Conservation (phyloP, 2,113 vertebrate species). For the Hyperoodon ampullatus region DNA sequence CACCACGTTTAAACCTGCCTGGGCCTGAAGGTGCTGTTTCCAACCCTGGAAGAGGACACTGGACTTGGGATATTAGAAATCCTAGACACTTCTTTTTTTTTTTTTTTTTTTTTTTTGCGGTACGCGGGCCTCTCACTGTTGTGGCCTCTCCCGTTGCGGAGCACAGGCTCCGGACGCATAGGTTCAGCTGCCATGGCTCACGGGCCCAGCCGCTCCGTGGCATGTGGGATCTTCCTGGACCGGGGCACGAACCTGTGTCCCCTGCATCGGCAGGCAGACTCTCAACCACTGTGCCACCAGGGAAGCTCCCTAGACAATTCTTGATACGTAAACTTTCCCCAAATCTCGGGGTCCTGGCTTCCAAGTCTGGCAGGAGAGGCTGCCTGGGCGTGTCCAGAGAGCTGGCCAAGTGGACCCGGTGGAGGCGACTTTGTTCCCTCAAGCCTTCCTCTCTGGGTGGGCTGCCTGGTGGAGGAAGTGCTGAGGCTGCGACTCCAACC, state of each 20-base stretch:
- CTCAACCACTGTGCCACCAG: too few relatives aligned
- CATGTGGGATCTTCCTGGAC: too few relatives aligned
- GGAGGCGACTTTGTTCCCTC: rapidly evolving
- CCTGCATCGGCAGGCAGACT: too few relatives aligned
- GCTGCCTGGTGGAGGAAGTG: not conserved
- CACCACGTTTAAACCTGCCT: rapidly evolving
- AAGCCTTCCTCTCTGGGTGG: not conserved
- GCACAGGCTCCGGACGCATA: too few relatives aligned
- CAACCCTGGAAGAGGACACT: not conserved
- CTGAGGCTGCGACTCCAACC: not conserved
- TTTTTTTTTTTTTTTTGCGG: too few relatives aligned
- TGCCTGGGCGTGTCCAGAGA: not conserved
- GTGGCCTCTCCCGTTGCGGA: too few relatives aligned
- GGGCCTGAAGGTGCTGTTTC: not conserved
- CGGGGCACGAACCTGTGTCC: too few relatives aligned
- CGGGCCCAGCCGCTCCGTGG: too few relatives aligned
- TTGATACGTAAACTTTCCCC: not conserved
- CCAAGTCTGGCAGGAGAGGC: not conserved
- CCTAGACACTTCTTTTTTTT: not conserved
- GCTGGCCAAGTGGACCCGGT: not conserved
- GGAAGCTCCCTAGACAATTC: not conserved
- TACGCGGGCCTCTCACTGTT: too few relatives aligned
- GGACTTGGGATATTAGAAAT: not conserved
- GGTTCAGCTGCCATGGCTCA: too few relatives aligned
- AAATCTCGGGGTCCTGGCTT: not conserved